Base-by-base conservation (phyloP, 2,797 vertebrate species). In the Uromys caudimaculatus region DNA sequence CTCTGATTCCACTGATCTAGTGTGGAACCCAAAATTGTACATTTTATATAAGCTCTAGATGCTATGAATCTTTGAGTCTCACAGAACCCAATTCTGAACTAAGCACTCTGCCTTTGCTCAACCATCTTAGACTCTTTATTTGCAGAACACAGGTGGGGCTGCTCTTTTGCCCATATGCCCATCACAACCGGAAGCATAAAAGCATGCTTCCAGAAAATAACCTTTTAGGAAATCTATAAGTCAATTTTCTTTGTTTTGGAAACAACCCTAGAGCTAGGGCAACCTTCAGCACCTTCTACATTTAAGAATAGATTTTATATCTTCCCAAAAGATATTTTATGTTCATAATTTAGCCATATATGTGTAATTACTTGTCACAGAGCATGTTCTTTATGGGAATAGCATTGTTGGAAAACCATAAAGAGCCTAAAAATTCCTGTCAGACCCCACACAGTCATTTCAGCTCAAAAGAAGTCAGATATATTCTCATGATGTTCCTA, bases 381-480 rank as follows among this genome's bases (percentile, higher is more conserved):
- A n/a, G 77, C 35, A 73, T 75, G 54, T 27, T 56, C 56, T 41
- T 75, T n/a, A 47, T 9, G 38, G 78, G 50, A 67, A 41, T 50
- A 56, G 29, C 56, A 16, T 58, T 54, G 1, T 44, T 81, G 89
- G 35, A 78, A 91, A 94, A 73, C 13, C 58, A 95, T 12, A 92
- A 35, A 9, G 21, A 90, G 19, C 12, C n/a, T 92, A 13, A 89
- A 35, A 86, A 75, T 95, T 76, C 81, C 90, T 90, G 87, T 71
- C 56, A 75, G 50, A 89, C 4, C 1, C 6, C 8, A 52, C 2
- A 71, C 32, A 95, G 77, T 90, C 50, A 85, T 47, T 2, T 75
- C 64, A 95, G n/a, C 11, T 41, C 44, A 10, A 56, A 82, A 94
- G 73, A 93, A 75, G 27, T 86, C 87, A 96, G 29, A 75, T 88